Percentiles rank a stretch among this genome's conserved stretches.
Evolutionary conservation across 1,140 invertebrate genomes (phyloP).

Genomic region (Tetramorium parvispinum): DNA sequence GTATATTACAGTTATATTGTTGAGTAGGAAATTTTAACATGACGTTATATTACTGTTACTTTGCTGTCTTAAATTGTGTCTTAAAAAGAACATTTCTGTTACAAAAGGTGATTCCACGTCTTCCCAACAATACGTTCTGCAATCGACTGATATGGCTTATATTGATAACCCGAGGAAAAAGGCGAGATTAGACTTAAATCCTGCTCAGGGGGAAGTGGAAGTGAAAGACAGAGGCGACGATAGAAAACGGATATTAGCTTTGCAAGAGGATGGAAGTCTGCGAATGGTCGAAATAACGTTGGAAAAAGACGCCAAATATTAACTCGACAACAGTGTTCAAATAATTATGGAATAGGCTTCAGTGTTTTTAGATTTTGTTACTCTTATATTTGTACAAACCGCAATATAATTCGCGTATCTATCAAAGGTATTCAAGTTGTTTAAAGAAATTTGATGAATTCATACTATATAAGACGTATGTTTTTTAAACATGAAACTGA

Average conservation of each 20-base stretch:
- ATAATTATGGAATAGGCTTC: neutral
- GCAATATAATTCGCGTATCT: too few relatives aligned
- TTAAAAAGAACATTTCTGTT: neutral
- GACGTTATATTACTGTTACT: too few relatives aligned
- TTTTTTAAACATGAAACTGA: too few relatives aligned
- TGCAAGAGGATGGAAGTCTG: conserved; percentile 75
- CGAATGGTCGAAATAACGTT: conserved; percentile 72
- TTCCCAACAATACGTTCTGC: neutral
- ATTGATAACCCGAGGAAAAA: neutral
- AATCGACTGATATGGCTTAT: neutral
- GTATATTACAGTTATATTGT: too few relatives aligned
- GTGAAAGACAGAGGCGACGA: conserved; percentile 54
- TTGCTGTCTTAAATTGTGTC: neutral
- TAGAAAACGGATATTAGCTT: conserved; percentile 70
- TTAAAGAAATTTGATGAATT: too few relatives aligned
- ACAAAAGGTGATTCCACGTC: neutral
- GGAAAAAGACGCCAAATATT: conserved; percentile 62
- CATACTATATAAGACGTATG: too few relatives aligned
- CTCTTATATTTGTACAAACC: neutral
- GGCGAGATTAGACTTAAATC: neutral
- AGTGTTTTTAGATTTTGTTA: neutral
- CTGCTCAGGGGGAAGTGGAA: neutral
- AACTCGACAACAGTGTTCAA: conserved; percentile 37
- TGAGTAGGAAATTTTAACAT: too few relatives aligned
- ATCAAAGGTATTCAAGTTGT: too few relatives aligned